These are phyloP conservation scores for Agonopterix subpropinquella DNA, from an alignment of 2,888 invertebrate genomes.

Conservation along the genomic window DNA sequence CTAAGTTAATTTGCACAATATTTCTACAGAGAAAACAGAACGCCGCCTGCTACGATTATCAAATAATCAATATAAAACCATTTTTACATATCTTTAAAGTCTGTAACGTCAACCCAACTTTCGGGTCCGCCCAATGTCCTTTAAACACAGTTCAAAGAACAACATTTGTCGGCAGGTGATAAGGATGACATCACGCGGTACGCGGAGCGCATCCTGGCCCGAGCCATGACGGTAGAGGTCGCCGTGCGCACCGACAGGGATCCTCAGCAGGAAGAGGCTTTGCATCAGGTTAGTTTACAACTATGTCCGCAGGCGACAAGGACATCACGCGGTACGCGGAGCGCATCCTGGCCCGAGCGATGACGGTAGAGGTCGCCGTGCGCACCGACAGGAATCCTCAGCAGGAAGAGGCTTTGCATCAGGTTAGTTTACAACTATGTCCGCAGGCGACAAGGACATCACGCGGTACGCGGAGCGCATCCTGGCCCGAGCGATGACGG, in stretches of 20 bases:
- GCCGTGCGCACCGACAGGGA: constrained; percentile 87
- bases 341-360: constrained; percentile 83
- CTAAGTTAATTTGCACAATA: too few species aligned
- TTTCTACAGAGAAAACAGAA: too few species aligned
- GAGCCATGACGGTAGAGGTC: constrained; percentile 87
- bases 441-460: constrained; percentile 84
- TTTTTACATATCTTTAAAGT: too few species aligned
- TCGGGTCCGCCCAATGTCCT: too few species aligned
- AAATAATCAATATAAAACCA: too few species aligned
- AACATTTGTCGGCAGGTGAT: constrained; percentile 82
- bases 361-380: constrained; percentile 87
- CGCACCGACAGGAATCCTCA: constrained; percentile 85
- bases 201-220: constrained; percentile 83
- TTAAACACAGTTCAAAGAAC: too few species aligned
- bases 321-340: constrained; percentile 86
- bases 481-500: constrained; percentile 83
- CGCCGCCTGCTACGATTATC: too few species aligned
- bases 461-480: constrained; percentile 85
- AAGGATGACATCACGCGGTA: constrained; percentile 86
- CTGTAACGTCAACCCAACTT: too few species aligned
- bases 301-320: constrained; percentile 79
- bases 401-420: constrained; percentile 88
- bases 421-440: constrained; percentile 69
- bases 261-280: constrained; percentile 85
- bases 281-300: constrained; percentile 80